Conservation (phyloP, 2,797 vertebrate species). For the Alosa sapidissima region DNA sequence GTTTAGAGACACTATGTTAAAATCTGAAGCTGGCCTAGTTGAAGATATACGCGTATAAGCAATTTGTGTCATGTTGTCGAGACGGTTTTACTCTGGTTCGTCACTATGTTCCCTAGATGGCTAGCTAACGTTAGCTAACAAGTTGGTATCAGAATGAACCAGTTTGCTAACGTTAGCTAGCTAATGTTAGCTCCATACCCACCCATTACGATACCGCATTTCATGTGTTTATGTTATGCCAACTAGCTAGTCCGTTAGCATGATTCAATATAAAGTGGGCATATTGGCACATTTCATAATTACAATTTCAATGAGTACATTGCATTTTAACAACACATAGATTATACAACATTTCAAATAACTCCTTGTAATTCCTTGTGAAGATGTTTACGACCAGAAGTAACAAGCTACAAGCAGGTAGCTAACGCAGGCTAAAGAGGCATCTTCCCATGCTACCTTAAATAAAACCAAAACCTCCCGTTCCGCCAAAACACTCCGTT, state of each 20-base stretch:
- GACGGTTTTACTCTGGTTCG: background rate
- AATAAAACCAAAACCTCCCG: slow-evolving; percentile 80
- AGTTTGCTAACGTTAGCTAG: slow-evolving; percentile 42
- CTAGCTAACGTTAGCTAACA: slow-evolving; percentile 9
- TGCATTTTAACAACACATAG: background rate
- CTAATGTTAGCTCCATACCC: slow-evolving; percentile 46
- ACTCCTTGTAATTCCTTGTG: background rate
- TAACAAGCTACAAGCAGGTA: background rate
- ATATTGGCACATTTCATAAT: background rate
- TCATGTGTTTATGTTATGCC: background rate
- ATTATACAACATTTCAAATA: background rate
- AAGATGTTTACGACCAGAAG: background rate
- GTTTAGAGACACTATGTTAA: background rate
- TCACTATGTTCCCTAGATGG: background rate
- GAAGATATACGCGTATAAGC: background rate
- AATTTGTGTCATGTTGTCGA: background rate
- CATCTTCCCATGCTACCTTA: slow-evolving; percentile 83
- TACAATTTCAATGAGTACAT: background rate
- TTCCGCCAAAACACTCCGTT: slow-evolving; percentile 83
- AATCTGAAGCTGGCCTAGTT: background rate
- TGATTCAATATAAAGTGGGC: background rate
- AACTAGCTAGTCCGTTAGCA: slow-evolving; percentile 21
- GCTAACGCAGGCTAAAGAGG: slow-evolving; percentile 40
- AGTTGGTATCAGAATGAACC: slow-evolving; percentile 37
- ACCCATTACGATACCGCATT: slow-evolving; percentile 57